Percentiles rank a stretch among this genome's conserved stretches.
phyloP scores from a whole-genome alignment of 53 echinoderm and acorn worm genomes.

The Glandiceps talaboti region DNA sequence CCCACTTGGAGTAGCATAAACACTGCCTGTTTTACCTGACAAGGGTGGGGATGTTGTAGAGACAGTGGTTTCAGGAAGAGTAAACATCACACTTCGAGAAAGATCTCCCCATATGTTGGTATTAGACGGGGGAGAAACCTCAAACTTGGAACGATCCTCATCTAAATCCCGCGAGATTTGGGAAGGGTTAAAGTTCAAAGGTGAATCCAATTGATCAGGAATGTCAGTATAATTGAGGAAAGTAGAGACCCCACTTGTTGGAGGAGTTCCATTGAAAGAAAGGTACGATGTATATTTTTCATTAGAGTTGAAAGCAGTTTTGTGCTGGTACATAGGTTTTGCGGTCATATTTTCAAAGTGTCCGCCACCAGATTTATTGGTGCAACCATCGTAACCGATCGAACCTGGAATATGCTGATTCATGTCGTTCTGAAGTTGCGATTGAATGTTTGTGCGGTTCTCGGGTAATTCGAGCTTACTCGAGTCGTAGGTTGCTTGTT shows the following conservation, averaged over 20 bases:
- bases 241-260: background rate
- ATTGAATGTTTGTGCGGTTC: slow-evolving; percentile 57
- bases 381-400: slow-evolving; percentile 52
- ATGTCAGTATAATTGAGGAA: slow-evolving; percentile 17
- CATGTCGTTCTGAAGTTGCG: slow-evolving; percentile 85
- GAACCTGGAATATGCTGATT: slow-evolving; percentile 81
- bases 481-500: slow-evolving; percentile 81
- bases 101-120: slow-evolving; percentile 54
- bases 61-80: slow-evolving; percentile 4
- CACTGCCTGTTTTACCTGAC: slow-evolving; percentile 59
- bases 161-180: slow-evolving; percentile 66
- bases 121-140: slow-evolving; percentile 29
- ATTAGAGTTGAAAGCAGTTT: background rate
- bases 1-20: slow-evolving; percentile 42
- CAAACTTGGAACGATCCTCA: slow-evolving; percentile 45
- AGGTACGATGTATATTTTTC: slow-evolving; percentile 25
- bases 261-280: slow-evolving; percentile 13
- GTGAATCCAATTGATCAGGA: slow-evolving; percentile 29
- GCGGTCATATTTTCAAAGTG: background rate
- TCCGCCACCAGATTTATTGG: slow-evolving; percentile 64
- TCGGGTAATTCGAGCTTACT: slow-evolving; percentile 79
- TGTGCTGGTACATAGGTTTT: no score
- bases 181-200: slow-evolving; percentile 47
- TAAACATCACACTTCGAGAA: slow-evolving; percentile 35
- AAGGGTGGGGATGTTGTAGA: slow-evolving; percentile 28